Evolutionary conservation across 2,888 invertebrate genomes (phyloP), one percentile per base, ranked within the genome.

Genomic region (Exephanes ischioxanthus): DNA sequence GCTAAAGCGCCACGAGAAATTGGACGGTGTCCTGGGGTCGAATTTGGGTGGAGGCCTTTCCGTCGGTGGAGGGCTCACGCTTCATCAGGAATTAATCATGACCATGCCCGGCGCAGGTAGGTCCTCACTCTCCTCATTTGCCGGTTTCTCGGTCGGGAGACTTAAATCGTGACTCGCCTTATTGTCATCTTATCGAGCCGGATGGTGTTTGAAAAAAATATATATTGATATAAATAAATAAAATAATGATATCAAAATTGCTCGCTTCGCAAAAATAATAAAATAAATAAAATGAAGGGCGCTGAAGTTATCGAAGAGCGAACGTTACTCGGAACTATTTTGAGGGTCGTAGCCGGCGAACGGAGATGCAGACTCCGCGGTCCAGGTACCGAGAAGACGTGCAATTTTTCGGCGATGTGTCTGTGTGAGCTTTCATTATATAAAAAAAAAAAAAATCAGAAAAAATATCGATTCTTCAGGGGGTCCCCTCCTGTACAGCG

Each of bases 1-100:
- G 93, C 94, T 96, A 92, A 97, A 97, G 94, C 95, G 96, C 92
- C 96, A 96, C 94, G 94, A 95, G 90, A 92, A 94, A 92, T 92
- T 94, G 93, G 91, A 94, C 93, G 92, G 94, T 89, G 91, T 94
- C 89, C 90, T 94, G 89, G 93, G 94, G 89, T 92, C 93, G 88
- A 94, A 93, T 90, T 91, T 94, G 89, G 94, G 93, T 86, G 91
- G 92, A 88, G 92, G 93, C 87, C 90, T 94, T 88, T 91, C 93
- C 87, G 90, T 91, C 89, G 92, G 93, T 89, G 93, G 93, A 89
- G 92, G 92, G 86, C 92, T 93, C 86, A 90, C 93, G 86, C 92
- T 94, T 90, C 94, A 93, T 90, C 93, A 93, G 90, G 93, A 93
- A 90, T 90, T 94, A 89, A 93, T 93, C 89, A 93, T 93, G 93